Conservation (phyloP, 2,113 vertebrate species). For the Solenodon paradoxus region DNA sequence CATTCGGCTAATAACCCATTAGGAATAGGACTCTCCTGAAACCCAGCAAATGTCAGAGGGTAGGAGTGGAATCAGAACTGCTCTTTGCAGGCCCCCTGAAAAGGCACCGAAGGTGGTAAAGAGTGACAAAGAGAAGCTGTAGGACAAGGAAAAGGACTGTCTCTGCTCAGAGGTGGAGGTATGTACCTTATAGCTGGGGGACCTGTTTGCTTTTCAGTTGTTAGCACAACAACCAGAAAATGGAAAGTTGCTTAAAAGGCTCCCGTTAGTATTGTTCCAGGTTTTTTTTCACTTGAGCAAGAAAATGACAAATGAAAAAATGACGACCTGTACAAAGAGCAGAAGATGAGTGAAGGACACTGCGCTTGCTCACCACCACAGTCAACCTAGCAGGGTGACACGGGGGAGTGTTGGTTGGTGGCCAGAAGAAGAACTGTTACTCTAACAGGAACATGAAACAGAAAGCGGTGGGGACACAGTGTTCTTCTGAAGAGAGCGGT, state of each 20-base stretch:
- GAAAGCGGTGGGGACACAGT: neutral
- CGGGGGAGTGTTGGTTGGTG: neutral
- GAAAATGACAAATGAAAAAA: neutral
- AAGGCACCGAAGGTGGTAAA: neutral
- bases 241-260: neutral
- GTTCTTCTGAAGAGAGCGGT: neutral
- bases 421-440: neutral
- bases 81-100: neutral
- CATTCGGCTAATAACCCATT: neutral
- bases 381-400: neutral
- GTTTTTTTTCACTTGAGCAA: neutral
- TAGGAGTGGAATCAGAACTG: neutral
- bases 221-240: neutral
- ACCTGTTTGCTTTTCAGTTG: neutral
- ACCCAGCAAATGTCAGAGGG: neutral
- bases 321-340: neutral
- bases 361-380: neutral
- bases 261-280: neutral
- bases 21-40: neutral
- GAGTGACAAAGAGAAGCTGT: neutral
- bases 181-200: accelerated
- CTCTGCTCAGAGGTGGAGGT: neutral
- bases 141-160: neutral
- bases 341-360: neutral
- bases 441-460: neutral